Conservation (phyloP, 2,113 vertebrate species). For the Chlamydotis undulata region DNA sequence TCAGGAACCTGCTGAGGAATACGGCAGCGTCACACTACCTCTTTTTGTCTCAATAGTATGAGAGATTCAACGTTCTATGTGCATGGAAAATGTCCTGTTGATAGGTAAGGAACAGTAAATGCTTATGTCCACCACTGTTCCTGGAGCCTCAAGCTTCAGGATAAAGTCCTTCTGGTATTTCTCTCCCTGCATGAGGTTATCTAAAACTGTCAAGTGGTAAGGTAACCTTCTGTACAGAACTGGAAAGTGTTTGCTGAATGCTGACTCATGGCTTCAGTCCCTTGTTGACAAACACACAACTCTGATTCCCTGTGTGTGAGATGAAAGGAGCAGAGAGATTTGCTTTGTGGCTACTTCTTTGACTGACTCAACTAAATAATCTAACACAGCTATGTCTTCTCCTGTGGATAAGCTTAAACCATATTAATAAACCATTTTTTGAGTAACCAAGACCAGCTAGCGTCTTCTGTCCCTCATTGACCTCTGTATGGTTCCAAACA, state of each 20-base stretch:
- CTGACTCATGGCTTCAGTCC: slow-evolving; percentile 30
- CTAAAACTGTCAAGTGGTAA: not conserved
- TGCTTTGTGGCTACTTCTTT: not conserved
- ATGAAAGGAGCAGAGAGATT: not conserved
- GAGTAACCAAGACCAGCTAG: not conserved
- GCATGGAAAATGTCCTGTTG: not conserved
- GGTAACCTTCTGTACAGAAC: not conserved
- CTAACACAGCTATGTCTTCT: not conserved
- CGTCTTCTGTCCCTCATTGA: not conserved
- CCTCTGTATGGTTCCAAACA: not conserved
- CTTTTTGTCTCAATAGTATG: not conserved
- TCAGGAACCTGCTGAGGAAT: not conserved
- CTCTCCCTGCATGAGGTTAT: not conserved
- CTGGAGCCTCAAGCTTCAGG: not conserved
- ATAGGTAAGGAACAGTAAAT: not conserved
- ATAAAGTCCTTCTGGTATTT: not conserved
- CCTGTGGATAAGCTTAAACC: not conserved
- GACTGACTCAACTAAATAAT: slow-evolving; percentile 9
- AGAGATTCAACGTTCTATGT: not conserved
- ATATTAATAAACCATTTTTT: slow-evolving; percentile 4
- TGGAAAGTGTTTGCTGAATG: not conserved
- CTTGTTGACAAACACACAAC: slow-evolving; percentile 14
- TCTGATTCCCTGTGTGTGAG: not conserved
- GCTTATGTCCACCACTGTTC: not conserved
- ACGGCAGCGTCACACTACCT: not conserved